Conservation (phyloP, 2,113 vertebrate species). For the Menidia beryllina region DNA sequence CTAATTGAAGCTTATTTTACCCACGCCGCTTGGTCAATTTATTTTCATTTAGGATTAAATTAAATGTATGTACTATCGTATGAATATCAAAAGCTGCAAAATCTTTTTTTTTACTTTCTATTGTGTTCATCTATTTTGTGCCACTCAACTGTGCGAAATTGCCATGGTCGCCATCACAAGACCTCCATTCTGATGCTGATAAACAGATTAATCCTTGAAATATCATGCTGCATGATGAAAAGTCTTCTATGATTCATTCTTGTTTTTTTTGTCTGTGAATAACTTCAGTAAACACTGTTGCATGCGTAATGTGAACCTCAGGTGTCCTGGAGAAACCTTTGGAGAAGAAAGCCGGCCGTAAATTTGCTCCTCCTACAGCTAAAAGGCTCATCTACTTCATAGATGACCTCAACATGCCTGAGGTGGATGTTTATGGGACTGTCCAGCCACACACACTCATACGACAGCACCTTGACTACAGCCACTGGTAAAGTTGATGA, state of each 20-base stretch:
- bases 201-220: slow-evolving; percentile 1
- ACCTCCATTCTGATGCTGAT: neutral
- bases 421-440: slow-evolving; percentile 82
- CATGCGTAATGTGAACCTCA: slow-evolving; percentile 35
- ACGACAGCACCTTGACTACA: slow-evolving; percentile 84
- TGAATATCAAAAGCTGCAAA: neutral
- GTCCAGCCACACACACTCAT: slow-evolving; percentile 85
- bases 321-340: slow-evolving; percentile 84
- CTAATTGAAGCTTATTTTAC: too few species aligned
- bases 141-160: neutral
- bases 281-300: neutral
- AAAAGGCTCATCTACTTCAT: slow-evolving; percentile 87
- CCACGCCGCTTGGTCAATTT: neutral
- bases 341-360: slow-evolving; percentile 85
- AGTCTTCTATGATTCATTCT: neutral
- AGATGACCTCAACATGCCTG: slow-evolving; percentile 85
- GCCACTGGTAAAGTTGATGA: slow-evolving; percentile 73
- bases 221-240: neutral
- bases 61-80: neutral
- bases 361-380: slow-evolving; percentile 80
- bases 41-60: neutral
- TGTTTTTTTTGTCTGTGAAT: neutral
- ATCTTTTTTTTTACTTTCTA: neutral
- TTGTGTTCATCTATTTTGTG: neutral
- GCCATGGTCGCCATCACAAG: neutral